Conservation (phyloP, 2,888 invertebrate species). For the Osedax fenrisi region DNA sequence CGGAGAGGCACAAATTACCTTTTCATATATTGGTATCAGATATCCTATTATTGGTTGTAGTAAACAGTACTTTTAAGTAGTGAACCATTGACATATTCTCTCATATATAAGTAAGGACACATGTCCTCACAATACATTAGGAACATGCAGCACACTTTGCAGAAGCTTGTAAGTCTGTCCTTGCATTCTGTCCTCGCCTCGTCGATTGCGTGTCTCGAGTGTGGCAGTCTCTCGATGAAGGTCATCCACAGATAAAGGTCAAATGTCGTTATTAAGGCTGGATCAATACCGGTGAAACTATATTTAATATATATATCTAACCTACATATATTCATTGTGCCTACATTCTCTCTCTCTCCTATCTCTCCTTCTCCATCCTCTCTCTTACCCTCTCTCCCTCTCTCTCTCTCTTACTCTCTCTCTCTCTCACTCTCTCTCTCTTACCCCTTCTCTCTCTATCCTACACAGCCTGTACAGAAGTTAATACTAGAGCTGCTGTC, state of each 20-base stretch:
- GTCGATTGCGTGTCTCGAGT: neutral
- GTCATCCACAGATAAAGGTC: neutral
- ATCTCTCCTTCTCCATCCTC: slow-evolving; percentile 27
- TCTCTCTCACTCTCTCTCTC: slow-evolving; percentile 55
- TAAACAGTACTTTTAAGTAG: too few species aligned
- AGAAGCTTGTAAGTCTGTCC: neutral
- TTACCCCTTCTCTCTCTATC: slow-evolving; percentile 55
- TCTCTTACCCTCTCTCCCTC: slow-evolving; percentile 31
- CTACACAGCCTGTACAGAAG: slow-evolving; percentile 64
- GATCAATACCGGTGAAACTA: too few species aligned
- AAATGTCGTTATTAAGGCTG: too few species aligned
- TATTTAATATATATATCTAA: too few species aligned
- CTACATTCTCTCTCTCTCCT: slow-evolving; percentile 4
- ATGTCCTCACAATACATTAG: too few species aligned
- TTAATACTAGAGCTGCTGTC: slow-evolving; percentile 70
- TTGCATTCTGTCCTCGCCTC: neutral
- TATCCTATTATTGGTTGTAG: too few species aligned
- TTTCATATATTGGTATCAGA: too few species aligned
- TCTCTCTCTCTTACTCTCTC: slow-evolving; percentile 36
- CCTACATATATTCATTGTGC: too few species aligned
- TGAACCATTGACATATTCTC: too few species aligned
- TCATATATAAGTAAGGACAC: too few species aligned
- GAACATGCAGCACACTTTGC: neutral
- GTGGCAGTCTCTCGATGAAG: neutral
- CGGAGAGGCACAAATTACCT: too few species aligned